These are phyloP conservation scores for Sphinx pinastri DNA, from an alignment of 2,888 invertebrate species.

Conservation along the genomic window DNA sequence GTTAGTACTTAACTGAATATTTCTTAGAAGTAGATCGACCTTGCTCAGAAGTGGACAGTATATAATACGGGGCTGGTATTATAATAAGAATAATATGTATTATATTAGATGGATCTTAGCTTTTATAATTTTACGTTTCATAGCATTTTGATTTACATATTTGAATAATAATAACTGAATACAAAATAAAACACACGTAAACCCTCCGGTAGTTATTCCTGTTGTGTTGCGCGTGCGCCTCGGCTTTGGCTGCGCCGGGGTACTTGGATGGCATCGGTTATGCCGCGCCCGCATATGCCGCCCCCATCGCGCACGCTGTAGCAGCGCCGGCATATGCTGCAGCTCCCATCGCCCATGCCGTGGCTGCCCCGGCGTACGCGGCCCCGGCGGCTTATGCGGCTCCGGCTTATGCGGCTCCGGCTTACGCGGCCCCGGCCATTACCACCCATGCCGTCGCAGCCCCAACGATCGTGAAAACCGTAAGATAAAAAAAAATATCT, in stretches of 20 bases:
- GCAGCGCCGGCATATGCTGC: conserved; percentile 41
- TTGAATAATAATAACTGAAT: no score
- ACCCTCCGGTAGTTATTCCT: conserved; percentile 58
- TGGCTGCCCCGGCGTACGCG: conserved; percentile 34
- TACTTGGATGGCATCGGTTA: conserved; percentile 52
- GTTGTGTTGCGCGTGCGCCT: conserved; percentile 70
- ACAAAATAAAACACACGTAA: not conserved
- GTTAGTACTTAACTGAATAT: no score
- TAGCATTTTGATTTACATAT: no score
- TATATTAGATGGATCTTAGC: no score
- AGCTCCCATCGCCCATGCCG: conserved; percentile 22
- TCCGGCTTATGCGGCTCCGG: conserved; percentile 51
- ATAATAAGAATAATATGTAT: no score
- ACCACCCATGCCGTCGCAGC: conserved; percentile 37
- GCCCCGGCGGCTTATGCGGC: conserved; percentile 54
- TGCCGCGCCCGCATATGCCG: conserved; percentile 41
- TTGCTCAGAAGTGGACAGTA: no score
- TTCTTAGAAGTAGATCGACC: no score
- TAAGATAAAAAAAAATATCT: not conserved
- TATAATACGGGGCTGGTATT: no score
- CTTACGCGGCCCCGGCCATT: conserved; percentile 28
- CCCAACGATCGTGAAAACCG: conserved; percentile 45
- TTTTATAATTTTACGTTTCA: no score
- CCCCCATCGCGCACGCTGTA: conserved; percentile 45
- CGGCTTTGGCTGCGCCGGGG: conserved; percentile 65